phyloP scores from a whole-genome alignment of 1,140 invertebrate species.

The Eurytemora carolleeae region DNA sequence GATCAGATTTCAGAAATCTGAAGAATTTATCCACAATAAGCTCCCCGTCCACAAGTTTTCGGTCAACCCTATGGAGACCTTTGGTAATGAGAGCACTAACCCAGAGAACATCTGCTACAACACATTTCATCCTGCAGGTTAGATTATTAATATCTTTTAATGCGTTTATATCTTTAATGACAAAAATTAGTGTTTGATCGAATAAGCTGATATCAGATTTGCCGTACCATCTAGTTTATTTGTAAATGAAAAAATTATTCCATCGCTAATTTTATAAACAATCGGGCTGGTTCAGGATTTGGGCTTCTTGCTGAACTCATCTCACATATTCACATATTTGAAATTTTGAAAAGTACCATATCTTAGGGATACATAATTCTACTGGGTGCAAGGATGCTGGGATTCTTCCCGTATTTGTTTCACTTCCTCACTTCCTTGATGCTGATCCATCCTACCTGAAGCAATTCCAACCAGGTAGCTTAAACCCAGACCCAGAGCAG shows the following conservation, averaged over 20 bases:
- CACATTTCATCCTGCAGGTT: neutral
- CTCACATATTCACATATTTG: too few species aligned
- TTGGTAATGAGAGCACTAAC: neutral
- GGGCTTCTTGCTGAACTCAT: too few species aligned
- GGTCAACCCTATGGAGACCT: neutral
- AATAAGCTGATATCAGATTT: too few species aligned
- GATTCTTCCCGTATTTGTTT: neutral
- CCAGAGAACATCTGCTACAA: neutral
- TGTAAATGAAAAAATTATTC: too few species aligned
- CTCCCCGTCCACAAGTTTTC: neutral
- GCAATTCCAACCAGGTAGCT: neutral
- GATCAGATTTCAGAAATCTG: neutral
- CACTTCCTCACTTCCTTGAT: neutral
- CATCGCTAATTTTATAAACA: too few species aligned
- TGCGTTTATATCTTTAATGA: too few species aligned
- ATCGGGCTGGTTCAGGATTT: too few species aligned
- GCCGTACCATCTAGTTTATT: too few species aligned
- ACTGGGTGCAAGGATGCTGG: neutral
- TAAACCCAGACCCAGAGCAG: neutral
- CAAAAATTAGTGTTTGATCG: too few species aligned
- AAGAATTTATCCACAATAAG: neutral
- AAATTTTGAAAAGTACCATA: neutral
- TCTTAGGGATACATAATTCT: neutral
- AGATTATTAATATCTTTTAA: too few species aligned
- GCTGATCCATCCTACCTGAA: neutral